Evolutionary conservation across 1,140 invertebrate genomes (phyloP).

Genomic region (Parasteatoda tepidariorum): DNA sequence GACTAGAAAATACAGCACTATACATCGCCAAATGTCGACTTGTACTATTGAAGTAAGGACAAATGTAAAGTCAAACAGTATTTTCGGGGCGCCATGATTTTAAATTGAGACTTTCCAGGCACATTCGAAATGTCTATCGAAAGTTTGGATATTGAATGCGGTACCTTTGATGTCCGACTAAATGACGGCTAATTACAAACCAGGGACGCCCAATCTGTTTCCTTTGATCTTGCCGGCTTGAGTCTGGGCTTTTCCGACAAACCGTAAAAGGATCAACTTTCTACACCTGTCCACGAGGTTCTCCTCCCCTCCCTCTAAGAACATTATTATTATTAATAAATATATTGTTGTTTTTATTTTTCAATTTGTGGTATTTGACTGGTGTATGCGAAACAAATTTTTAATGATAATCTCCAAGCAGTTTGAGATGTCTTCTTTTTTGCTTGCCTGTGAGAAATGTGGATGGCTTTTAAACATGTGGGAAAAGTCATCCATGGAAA

Average conservation of each 20-base stretch:
- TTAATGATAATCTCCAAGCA: conserved; percentile 6
- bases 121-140: not conserved
- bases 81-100: not conserved
- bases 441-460: not conserved
- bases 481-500: not conserved
- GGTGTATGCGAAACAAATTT: conserved; percentile 23
- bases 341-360: conserved; percentile 1
- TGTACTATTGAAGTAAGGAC: too few relatives aligned
- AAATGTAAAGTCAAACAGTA: not conserved
- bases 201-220: conserved; percentile 1
- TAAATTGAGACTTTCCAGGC: conserved; percentile 13
- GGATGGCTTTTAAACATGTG: not conserved
- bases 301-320: not conserved
- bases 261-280: conserved; percentile 28
- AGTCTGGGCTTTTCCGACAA: conserved; percentile 4
- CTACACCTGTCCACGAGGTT: conserved; percentile 7
- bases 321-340: conserved; percentile 11
- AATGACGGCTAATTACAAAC: conserved; percentile 39
- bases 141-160: conserved; percentile 27
- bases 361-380: not conserved
- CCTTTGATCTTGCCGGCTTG: conserved; percentile 4
- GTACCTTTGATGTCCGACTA: conserved; percentile 27
- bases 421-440: not conserved
- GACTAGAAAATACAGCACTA: too few relatives aligned
- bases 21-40: too few relatives aligned